These are phyloP conservation scores for Polylopha cassiicola DNA, from an alignment of 2,888 invertebrate species.

Conservation along the genomic window DNA sequence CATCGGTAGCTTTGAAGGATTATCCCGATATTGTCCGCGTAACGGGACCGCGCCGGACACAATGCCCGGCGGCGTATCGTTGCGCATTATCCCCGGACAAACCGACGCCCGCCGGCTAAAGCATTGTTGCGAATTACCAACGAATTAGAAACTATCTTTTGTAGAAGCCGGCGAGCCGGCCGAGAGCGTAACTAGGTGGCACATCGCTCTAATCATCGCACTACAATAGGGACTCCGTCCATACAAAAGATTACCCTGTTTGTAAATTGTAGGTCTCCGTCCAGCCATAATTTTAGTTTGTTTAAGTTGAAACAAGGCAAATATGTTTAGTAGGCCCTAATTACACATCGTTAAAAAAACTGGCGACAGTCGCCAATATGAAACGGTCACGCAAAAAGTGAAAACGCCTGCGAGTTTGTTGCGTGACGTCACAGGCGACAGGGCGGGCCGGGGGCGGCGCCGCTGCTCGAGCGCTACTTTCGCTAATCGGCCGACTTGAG, in stretches of 20 bases:
- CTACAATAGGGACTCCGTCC: conserved; percentile 31
- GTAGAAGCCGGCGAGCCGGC: conserved; percentile 47
- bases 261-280: too few relatives aligned
- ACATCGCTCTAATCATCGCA: conserved; percentile 40
- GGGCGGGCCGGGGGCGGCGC: conserved; percentile 71
- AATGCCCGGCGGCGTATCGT: conserved; percentile 64
- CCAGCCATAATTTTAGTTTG: conserved; percentile 4
- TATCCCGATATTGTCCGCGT: conserved; percentile 62
- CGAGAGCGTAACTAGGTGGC: conserved; percentile 73
- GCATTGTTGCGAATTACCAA: conserved; percentile 68
- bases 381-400: conserved; percentile 65
- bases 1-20: conserved; percentile 64
- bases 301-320: conserved; percentile 58
- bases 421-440: conserved; percentile 72
- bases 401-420: conserved; percentile 53
- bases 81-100: conserved; percentile 64
- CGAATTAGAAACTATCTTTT: conserved; percentile 68
- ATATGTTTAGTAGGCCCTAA: conserved; percentile 61
- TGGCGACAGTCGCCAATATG: conserved; percentile 73
- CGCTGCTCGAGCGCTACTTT: conserved; percentile 41
- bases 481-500: conserved; percentile 47
- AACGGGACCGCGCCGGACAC: conserved; percentile 57
- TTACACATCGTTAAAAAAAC: conserved; percentile 65
- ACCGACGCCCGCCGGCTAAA: conserved; percentile 47
- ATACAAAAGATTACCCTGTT: conserved; percentile 29